Conservation (phyloP, 2,888 invertebrate species). For the Axea sp. region DNA sequence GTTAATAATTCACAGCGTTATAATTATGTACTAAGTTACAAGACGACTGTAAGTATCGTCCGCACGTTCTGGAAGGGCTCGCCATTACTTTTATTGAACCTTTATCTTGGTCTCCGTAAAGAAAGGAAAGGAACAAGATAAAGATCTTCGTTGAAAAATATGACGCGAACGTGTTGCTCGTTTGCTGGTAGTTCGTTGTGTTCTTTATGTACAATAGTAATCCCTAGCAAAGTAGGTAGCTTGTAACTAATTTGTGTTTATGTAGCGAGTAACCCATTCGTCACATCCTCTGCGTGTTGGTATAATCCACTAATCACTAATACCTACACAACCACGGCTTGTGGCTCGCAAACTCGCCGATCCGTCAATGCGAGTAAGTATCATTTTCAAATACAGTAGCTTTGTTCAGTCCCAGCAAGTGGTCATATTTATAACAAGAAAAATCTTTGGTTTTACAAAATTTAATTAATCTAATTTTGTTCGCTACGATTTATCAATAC, state of each 20-base stretch:
- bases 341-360: constrained; percentile 74
- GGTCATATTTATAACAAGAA: constrained; percentile 11
- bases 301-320: constrained; percentile 78
- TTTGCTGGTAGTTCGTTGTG: constrained; percentile 56
- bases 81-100: constrained; percentile 17
- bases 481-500: too few species aligned
- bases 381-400: constrained; percentile 61
- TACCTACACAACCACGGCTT: constrained; percentile 73
- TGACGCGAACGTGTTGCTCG: constrained; percentile 54
- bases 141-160: constrained; percentile 35
- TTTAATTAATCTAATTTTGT: too few species aligned
- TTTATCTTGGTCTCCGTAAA: constrained; percentile 6
- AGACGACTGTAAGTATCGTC: constrained; percentile 54
- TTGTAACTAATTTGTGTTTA: constrained; percentile 79
- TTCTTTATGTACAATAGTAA: constrained; percentile 61
- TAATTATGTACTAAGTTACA: constrained; percentile 26
- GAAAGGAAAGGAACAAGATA: constrained; percentile 9
- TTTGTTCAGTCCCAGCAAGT: constrained; percentile 40
- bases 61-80: constrained; percentile 3
- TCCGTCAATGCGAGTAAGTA: constrained; percentile 75
- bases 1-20: constrained; percentile 34
- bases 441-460: too few species aligned
- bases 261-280: constrained; percentile 77
- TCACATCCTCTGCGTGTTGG: constrained; percentile 75
- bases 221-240: constrained; percentile 72